Evolutionary conservation across 2,797 vertebrate genomes (phyloP), one percentile per base, ranked within the genome.

Genomic region (Tokudaia tokunoshimensis): DNA sequence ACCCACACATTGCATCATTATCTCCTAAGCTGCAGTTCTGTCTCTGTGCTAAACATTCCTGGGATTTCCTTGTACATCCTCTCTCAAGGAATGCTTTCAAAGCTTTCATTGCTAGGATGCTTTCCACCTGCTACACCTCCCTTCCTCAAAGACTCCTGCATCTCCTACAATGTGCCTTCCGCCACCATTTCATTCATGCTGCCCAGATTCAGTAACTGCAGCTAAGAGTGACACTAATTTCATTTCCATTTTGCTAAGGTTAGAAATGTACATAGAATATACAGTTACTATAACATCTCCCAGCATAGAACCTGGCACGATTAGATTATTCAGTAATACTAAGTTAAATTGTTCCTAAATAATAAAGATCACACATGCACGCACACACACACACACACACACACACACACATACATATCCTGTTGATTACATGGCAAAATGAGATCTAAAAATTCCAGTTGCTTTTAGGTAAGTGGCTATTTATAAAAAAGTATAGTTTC

Each of bases 401-500:
- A 50, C 47, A 50, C 47, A 50, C 47, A 50, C 47, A 50, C 47
- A 50, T 5, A 50, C 9, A 50, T 5, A 14, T 70, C 65, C 83
- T 26, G 82, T 55, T 83, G 88, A 61, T 65, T 91, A 72, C 34
- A 65, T 47, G 85, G 82, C 85, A 72, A 75, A 96, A 91, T 82
- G 79, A 82, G 14, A 72, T 15, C 84, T 75, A 76, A 93, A 61
- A 91, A 59, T 85, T 22, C 82, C 34, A 88, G 67, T 63, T 55
- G 14, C 63, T 15, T 55, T 59, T 52, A 92, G 34, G 11, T 50
- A 92, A 88, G 24, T 57, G 24, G 52, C 17, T 82, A 85, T 67
- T 94, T 67, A 89, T 10, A 83, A 94, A 91, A 91, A 96, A 86
- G 17, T 22, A 4, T 76, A 41, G 50, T 94, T 96, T 92, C 70